A percentile compares a stretch with the other conserved stretches of the same genome.
Conservation (phyloP, 2,797 vertebrate genomes). For the Catharus ustulatus region DNA sequence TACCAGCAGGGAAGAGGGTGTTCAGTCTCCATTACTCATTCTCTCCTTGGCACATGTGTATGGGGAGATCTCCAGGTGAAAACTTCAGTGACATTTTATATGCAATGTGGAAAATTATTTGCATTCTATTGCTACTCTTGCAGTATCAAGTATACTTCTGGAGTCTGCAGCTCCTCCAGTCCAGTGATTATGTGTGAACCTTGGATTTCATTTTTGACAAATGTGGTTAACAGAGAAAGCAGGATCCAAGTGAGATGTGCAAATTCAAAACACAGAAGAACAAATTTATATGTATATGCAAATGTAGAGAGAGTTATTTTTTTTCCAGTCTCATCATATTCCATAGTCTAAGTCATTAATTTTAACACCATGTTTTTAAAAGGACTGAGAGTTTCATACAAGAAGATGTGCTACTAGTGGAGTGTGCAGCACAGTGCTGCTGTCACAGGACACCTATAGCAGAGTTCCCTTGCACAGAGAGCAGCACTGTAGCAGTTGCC, state of each 20-base stretch:
- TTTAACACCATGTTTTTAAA: neutral
- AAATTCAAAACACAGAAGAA: neutral
- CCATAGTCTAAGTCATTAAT: neutral
- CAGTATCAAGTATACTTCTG: neutral
- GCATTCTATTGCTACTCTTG: neutral
- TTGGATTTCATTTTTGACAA: constrained; percentile 3
- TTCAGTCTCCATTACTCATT: neutral
- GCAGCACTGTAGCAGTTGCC: neutral
- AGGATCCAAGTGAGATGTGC: neutral
- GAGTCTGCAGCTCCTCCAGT: neutral
- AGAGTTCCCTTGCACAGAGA: neutral
- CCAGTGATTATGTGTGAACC: neutral
- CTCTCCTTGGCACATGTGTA: neutral
- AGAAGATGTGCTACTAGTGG: neutral
- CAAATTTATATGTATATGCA: neutral
- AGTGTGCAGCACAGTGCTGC: neutral
- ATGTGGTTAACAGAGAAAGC: neutral
- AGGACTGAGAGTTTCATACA: neutral
- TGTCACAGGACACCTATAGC: neutral
- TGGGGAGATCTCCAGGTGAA: neutral
- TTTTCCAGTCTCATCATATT: neutral
- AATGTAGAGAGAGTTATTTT: neutral
- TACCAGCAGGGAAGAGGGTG: neutral
- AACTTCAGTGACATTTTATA: neutral
- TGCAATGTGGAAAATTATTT: neutral